Percentiles rank a stretch among this genome's conserved stretches.
Evolutionary conservation across 1,140 invertebrate species (phyloP).

Genomic region (Drosophila parabipectinata): DNA sequence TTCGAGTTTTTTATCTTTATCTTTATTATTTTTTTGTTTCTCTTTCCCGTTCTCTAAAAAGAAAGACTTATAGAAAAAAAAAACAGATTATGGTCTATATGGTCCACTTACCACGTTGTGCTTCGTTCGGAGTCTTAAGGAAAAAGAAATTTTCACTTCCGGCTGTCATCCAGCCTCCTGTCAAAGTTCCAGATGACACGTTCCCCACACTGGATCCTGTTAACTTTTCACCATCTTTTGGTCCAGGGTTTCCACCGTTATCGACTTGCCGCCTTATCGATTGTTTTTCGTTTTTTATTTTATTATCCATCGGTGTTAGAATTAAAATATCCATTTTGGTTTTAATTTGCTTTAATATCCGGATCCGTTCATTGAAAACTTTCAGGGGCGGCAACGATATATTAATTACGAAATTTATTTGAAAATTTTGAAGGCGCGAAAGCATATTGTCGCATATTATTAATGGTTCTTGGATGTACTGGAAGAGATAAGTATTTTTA

Average conservation of each 20-base stretch:
- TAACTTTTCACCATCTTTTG: too few species aligned
- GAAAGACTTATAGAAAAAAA: too few species aligned
- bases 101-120: too few species aligned
- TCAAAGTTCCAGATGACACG: too few species aligned
- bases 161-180: too few species aligned
- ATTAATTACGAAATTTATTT: constrained; percentile 25
- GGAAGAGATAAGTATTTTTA: neutral
- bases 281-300: neutral
- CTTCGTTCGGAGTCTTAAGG: too few species aligned
- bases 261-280: neutral
- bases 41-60: too few species aligned
- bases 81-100: too few species aligned
- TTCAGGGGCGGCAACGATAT: constrained; percentile 12
- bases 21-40: too few species aligned
- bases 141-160: too few species aligned
- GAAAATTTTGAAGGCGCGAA: neutral
- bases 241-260: neutral
- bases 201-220: too few species aligned
- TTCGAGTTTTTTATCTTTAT: neutral
- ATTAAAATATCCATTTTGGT: constrained; percentile 1
- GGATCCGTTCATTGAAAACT: constrained; percentile 3
- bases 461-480: constrained; percentile 27
- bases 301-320: neutral
- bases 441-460: constrained; percentile 34
- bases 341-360: neutral